These are phyloP conservation scores for Tenrec ecaudatus DNA, from an alignment of 2,113 vertebrate species.

Conservation along the genomic window DNA sequence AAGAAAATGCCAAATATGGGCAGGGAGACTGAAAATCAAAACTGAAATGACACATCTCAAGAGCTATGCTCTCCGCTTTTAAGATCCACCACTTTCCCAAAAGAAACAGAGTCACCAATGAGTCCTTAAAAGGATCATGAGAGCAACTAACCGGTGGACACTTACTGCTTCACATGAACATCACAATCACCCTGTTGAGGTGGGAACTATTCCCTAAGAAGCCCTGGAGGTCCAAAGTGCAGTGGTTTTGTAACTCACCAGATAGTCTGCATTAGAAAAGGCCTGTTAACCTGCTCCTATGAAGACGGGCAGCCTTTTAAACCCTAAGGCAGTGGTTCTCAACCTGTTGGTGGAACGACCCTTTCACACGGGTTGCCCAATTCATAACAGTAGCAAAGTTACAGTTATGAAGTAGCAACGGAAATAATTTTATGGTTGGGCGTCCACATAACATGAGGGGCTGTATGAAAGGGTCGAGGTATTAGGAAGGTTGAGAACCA, in stretches of 20 bases:
- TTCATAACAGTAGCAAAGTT: no score
- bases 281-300: not conserved
- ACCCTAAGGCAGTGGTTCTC: not conserved
- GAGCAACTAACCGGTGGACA: fast-evolving
- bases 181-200: not conserved
- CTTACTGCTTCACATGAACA: not conserved
- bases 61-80: not conserved
- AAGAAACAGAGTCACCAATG: not conserved
- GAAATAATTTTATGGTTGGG: no score
- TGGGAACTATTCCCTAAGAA: not conserved
- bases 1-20: no score
- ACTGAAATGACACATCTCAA: not conserved
- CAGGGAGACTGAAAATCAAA: no score
- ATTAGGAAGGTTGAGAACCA: no score
- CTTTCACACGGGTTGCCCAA: no score
- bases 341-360: no score
- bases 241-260: not conserved
- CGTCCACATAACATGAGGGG: no score
- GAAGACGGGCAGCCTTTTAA: not conserved
- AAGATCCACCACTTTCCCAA: not conserved
- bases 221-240: not conserved
- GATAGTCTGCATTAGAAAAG: not conserved
- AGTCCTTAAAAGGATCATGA: not conserved
- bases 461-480: no score
- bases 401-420: no score